A percentile compares a stretch with the other conserved stretches of the same genome.
phyloP scores from a whole-genome alignment of 2,797 vertebrate species.

The Syngnathus rostellatus region DNA sequence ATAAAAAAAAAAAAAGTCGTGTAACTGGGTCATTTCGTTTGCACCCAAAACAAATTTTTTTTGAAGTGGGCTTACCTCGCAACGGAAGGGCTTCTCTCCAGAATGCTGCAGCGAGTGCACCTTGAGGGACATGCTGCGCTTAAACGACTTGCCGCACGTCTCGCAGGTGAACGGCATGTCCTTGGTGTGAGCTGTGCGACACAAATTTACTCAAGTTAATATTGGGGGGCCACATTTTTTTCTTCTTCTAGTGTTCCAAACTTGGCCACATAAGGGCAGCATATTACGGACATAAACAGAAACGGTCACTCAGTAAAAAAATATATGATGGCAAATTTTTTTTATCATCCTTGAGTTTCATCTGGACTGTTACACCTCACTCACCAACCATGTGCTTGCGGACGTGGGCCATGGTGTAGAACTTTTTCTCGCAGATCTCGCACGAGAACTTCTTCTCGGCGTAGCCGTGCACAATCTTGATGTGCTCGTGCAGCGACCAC shows the following conservation, averaged over 20 bases:
- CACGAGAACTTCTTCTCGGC: slow-evolving; percentile 98
- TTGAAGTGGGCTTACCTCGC: slow-evolving; percentile 76
- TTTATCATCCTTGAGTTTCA: neutral
- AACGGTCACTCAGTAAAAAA: neutral
- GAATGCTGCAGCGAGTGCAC: slow-evolving; percentile 97
- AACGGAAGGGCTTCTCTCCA: slow-evolving; percentile 95
- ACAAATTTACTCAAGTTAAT: no score
- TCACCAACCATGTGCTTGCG: slow-evolving; percentile 98
- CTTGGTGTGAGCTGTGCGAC: slow-evolving; percentile 86
- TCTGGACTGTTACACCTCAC: slow-evolving; percentile 43
- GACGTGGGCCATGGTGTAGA: slow-evolving; percentile 98
- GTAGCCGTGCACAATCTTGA: slow-evolving; percentile 96
- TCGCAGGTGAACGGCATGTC: slow-evolving; percentile 99
- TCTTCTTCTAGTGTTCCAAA: no score
- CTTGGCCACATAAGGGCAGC: no score
- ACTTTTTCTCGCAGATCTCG: slow-evolving; percentile 98
- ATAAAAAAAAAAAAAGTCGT: neutral
- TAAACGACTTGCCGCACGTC: slow-evolving; percentile 97
- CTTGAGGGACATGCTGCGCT: slow-evolving; percentile 97
- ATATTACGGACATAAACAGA: no score
- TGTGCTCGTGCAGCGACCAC: slow-evolving; percentile 97
- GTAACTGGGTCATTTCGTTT: neutral
- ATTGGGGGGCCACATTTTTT: no score
- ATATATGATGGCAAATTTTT: neutral
- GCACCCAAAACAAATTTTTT: neutral